Evolutionary conservation across 2,797 vertebrate genomes (phyloP).

Genomic region (Helarctos malayanus): DNA sequence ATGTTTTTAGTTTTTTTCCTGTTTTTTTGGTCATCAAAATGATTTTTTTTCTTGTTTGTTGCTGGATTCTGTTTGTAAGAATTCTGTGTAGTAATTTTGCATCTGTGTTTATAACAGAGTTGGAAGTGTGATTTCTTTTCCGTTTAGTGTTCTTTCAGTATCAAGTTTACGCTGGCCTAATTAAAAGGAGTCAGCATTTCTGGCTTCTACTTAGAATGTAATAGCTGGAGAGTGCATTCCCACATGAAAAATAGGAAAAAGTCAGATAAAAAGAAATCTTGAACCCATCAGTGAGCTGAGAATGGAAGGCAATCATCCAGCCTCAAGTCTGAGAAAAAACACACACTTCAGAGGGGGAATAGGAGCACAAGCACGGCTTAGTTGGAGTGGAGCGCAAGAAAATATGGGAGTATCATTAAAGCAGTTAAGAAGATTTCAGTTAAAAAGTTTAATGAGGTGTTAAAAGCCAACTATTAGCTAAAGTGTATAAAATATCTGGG

Average conservation of each 20-base stretch:
- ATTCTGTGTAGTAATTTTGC: not conserved
- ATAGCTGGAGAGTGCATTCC: not conserved
- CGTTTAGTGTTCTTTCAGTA: not conserved
- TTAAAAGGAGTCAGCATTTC: not conserved
- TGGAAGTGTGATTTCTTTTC: not conserved
- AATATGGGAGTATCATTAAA: not conserved
- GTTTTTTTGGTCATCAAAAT: not conserved
- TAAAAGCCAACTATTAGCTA: not conserved
- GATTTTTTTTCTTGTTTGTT: not conserved
- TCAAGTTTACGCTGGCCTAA: conserved; percentile 4
- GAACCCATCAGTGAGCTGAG: not conserved
- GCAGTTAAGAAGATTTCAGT: not conserved
- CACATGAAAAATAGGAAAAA: not conserved
- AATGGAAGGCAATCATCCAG: not conserved
- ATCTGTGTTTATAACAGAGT: not conserved
- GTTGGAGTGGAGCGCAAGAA: not conserved
- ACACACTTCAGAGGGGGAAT: not conserved
- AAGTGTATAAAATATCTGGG: not conserved
- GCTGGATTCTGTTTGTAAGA: not conserved
- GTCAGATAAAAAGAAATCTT: not conserved
- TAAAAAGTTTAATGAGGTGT: not conserved
- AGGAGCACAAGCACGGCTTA: not conserved
- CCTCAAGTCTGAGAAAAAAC: not conserved
- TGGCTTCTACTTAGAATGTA: not conserved
- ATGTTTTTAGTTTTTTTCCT: not conserved